Conservation (phyloP, 30 jellyfish, hydroid and myxozoan genomes). For the Catostylus mosaicus region DNA sequence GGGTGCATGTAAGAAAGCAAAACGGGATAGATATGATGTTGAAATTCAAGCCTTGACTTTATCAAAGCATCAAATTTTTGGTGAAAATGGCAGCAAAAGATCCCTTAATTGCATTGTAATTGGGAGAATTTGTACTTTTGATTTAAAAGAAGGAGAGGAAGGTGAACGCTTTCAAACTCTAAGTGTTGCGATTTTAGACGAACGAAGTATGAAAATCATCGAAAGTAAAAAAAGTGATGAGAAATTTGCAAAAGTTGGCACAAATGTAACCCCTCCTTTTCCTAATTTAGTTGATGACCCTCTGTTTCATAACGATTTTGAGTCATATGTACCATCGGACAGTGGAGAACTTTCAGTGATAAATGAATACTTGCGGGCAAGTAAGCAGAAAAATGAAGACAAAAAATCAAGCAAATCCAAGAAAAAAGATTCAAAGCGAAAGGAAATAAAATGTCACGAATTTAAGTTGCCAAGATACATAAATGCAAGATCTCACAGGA, state of each 20-base stretch:
- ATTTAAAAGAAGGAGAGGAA: background rate
- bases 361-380: constrained; percentile 83
- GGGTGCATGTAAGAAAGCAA: background rate
- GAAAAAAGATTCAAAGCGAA: constrained; percentile 21
- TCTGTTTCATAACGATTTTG: constrained; percentile 26
- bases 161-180: background rate
- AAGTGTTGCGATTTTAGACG: constrained; percentile 34
- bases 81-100: background rate
- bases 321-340: constrained; percentile 36
- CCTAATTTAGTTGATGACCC: constrained; percentile 22
- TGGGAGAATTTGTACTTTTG: constrained; percentile 40
- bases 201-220: constrained; percentile 7
- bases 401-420: constrained; percentile 33
- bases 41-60: constrained; percentile 51
- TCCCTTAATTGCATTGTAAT: background rate
- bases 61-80: constrained; percentile 16
- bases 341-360: constrained; percentile 75
- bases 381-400: constrained; percentile 47
- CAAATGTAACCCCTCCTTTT: background rate
- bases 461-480: constrained; percentile 23
- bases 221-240: constrained; percentile 1
- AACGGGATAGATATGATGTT: constrained; percentile 1
- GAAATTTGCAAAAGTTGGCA: background rate
- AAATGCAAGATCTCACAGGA: constrained; percentile 8
- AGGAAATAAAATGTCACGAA: constrained; percentile 46